Conservation (phyloP, 1,140 invertebrate species). For the Bombus sylvicola region DNA sequence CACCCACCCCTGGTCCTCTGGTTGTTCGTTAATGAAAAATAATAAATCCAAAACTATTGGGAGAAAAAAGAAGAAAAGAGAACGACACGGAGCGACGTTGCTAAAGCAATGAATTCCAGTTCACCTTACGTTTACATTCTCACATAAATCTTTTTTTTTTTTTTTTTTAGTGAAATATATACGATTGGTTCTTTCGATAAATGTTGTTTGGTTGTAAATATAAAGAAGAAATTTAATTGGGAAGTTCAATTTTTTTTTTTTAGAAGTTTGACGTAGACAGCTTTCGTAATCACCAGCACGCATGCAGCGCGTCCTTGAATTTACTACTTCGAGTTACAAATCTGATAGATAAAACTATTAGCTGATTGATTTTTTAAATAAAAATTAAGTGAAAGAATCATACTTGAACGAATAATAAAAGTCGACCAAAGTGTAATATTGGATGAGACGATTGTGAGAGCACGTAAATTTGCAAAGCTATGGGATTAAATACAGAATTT, state of each 20-base stretch:
- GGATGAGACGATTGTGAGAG: not conserved
- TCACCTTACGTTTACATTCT: not conserved
- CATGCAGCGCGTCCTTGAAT: no score
- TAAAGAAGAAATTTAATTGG: not conserved
- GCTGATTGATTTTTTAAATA: not conserved
- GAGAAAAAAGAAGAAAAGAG: not conserved
- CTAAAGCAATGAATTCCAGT: not conserved
- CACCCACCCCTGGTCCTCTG: not conserved
- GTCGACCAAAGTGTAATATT: not conserved
- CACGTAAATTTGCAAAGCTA: no score
- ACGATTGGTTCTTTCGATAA: not conserved
- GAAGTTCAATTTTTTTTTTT: no score
- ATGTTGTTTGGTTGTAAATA: not conserved
- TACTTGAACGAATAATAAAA: not conserved
- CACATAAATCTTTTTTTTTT: not conserved
- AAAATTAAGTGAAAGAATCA: not conserved
- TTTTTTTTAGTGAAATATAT: not conserved
- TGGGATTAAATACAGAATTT: not conserved
- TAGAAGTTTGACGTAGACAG: no score
- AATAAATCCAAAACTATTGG: constrained; percentile 42
- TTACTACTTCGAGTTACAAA: not conserved
- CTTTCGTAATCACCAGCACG: no score
- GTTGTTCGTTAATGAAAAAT: constrained; percentile 45
- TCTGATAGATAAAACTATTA: not conserved
- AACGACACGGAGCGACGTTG: not conserved